Evolutionary conservation across 2,113 vertebrate species (phyloP).

Genomic region (Galemys pyrenaicus): DNA sequence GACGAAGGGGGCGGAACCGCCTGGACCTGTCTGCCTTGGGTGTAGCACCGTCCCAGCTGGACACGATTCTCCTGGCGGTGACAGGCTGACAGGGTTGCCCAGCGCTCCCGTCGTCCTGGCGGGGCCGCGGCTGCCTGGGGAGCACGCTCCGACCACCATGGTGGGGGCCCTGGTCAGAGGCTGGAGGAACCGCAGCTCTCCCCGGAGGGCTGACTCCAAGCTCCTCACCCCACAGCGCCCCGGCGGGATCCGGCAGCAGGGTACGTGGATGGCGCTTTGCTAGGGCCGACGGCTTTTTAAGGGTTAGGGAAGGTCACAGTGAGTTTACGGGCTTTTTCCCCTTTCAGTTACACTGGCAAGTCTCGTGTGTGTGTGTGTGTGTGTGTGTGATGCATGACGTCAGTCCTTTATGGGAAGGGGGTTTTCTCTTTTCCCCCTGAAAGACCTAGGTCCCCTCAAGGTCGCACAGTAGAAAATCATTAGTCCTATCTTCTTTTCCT

Average conservation of each 20-base stretch:
- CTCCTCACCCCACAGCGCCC: neutral
- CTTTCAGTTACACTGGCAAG: neutral
- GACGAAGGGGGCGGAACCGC: constrained; percentile 37
- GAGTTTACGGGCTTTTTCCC: neutral
- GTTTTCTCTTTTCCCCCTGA: neutral
- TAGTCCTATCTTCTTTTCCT: constrained; percentile 3
- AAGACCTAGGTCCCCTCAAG: neutral
- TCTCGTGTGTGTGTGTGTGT: neutral
- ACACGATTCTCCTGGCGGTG: neutral
- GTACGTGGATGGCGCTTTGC: constrained; percentile 50
- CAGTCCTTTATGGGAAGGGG: neutral
- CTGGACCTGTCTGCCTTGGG: constrained; percentile 70
- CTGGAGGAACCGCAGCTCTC: constrained; percentile 71
- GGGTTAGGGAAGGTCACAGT: neutral
- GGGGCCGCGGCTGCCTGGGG: neutral
- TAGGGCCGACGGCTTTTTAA: neutral
- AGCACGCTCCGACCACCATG: constrained; percentile 53
- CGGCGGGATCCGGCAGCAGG: constrained; percentile 13
- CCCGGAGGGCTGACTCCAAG: constrained; percentile 37
- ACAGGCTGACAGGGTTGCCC: neutral
- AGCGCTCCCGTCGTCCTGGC: neutral
- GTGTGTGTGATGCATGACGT: neutral
- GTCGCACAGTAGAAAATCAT: constrained; percentile 3
- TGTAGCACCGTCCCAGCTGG: constrained; percentile 21
- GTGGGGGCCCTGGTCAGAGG: constrained; percentile 74